These are phyloP conservation scores for Parazoanthus swiftii DNA, from an alignment of 92 coral and sea anemone species.

Conservation along the genomic window DNA sequence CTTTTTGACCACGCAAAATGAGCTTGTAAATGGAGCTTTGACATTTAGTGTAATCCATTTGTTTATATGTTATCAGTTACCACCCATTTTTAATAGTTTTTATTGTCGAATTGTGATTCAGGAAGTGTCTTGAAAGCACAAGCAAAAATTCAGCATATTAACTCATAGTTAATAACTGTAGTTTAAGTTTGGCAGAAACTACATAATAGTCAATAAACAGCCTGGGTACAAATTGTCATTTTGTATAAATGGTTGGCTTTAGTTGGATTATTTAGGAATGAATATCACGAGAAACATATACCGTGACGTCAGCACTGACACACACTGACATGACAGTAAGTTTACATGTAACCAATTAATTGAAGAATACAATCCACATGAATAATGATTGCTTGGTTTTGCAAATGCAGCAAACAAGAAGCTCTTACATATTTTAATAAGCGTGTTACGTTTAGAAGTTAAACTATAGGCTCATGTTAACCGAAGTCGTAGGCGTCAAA, in stretches of 20 bases:
- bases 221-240: background rate
- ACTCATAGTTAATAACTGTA: too few species aligned
- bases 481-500: slow-evolving; percentile 10
- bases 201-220: too few species aligned
- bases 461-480: background rate
- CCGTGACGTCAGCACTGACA: background rate
- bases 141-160: too few species aligned
- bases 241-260: background rate
- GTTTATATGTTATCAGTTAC: background rate
- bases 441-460: background rate
- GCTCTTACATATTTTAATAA: background rate
- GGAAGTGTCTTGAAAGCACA: background rate
- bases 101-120: background rate
- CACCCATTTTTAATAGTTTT: background rate
- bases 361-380: background rate
- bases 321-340: background rate
- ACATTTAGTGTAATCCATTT: background rate
- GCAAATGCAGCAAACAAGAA: background rate
- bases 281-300: background rate
- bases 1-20: background rate
- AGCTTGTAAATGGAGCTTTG: background rate
- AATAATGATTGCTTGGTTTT: background rate
- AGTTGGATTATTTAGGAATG: background rate
- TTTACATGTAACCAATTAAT: background rate
- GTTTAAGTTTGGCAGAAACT: background rate